Percentiles rank a stretch among this genome's conserved stretches.
These are phyloP conservation scores for Diabrotica balteata DNA, from an alignment of 2,888 invertebrate species.

Conservation along the genomic window DNA sequence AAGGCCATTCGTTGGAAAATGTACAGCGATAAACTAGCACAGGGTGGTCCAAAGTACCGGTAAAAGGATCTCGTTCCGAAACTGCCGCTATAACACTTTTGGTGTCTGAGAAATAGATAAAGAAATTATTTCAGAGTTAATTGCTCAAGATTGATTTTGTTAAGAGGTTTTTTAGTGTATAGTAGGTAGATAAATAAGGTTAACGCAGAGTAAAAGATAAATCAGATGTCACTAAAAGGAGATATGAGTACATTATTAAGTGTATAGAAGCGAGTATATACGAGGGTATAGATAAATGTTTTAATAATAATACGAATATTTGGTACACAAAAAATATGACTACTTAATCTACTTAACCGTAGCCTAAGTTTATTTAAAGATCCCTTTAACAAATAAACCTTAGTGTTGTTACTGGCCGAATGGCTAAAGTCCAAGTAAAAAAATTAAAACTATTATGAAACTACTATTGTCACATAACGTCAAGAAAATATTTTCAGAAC, in stretches of 20 bases:
- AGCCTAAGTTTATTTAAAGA: no score
- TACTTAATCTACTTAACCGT: no score
- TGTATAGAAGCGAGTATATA: neutral
- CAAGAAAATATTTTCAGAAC: no score
- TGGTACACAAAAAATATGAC: no score
- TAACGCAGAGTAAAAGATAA: slow-evolving; percentile 33
- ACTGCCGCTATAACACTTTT: slow-evolving; percentile 32
- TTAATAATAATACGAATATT: no score
- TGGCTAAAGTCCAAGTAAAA: no score
- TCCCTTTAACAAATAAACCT: no score
- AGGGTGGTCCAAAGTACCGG: slow-evolving; percentile 17
- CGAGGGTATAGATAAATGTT: neutral
- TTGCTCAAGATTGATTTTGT: slow-evolving; percentile 35
- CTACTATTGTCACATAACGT: no score
- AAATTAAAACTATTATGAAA: no score
- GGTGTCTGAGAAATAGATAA: slow-evolving; percentile 34
- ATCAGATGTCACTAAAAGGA: slow-evolving; percentile 33
- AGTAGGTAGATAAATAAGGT: slow-evolving; percentile 29
- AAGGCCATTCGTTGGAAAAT: slow-evolving; percentile 7
- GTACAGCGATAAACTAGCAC: slow-evolving; percentile 4
- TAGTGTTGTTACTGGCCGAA: no score
- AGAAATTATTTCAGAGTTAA: slow-evolving; percentile 35
- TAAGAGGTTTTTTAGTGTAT: slow-evolving; percentile 34
- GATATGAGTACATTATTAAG: slow-evolving; percentile 18
- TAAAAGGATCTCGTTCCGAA: slow-evolving; percentile 13